phyloP scores from a whole-genome alignment of 2,113 vertebrate genomes.

The Motacilla alba region DNA sequence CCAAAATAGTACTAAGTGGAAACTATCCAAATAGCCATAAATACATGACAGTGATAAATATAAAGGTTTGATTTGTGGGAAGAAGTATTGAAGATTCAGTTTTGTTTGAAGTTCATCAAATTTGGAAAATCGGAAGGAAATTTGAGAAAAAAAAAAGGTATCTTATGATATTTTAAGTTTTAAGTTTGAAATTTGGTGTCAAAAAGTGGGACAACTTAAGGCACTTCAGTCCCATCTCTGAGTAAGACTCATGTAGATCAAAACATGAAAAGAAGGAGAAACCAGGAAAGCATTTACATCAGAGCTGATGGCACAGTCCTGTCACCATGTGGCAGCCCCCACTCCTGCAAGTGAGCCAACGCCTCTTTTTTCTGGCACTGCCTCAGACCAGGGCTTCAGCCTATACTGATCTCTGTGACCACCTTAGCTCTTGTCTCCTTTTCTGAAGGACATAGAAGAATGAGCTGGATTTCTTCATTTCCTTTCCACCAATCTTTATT shows the following conservation, averaged over 20 bases:
- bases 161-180: not conserved
- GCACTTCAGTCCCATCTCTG: not conserved
- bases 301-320: not conserved
- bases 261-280: not conserved
- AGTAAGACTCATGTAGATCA: not conserved
- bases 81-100: not conserved
- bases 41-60: not conserved
- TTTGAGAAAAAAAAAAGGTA: rapidly evolving
- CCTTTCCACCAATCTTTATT: not conserved
- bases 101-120: not conserved
- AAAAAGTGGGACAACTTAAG: not conserved
- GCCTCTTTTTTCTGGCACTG: not conserved
- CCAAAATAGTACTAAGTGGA: not conserved
- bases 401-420: not conserved
- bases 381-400: not conserved
- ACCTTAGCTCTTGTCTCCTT: not conserved
- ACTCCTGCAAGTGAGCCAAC: not conserved
- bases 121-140: not conserved
- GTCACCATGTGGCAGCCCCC: not conserved
- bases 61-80: not conserved
- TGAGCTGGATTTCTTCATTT: not conserved
- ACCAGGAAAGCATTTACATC: not conserved
- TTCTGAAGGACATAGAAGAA: not conserved
- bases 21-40: not conserved
- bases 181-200: not conserved